Conservation (phyloP, 92 coral and sea anemone genomes). For the Phymanthus crucifer region DNA sequence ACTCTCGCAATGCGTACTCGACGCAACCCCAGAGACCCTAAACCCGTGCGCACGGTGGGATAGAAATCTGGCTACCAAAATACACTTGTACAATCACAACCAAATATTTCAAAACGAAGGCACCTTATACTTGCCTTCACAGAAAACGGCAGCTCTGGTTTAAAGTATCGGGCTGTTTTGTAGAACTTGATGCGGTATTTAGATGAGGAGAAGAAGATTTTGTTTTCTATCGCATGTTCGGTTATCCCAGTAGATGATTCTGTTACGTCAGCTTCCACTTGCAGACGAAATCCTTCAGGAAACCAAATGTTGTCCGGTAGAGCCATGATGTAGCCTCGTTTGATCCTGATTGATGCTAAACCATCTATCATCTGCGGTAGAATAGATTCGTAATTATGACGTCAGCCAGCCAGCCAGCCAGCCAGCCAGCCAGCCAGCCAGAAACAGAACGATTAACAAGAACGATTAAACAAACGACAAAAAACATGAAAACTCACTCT, state of each 20-base stretch:
- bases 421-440: too few species aligned
- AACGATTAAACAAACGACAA: background rate
- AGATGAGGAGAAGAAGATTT: slow-evolving; percentile 76
- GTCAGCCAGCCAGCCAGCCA: background rate
- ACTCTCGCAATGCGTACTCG: too few species aligned
- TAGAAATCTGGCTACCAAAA: too few species aligned
- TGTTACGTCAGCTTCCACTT: slow-evolving; percentile 69
- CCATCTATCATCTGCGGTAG: slow-evolving; percentile 36
- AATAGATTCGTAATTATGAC: background rate
- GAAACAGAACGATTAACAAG: background rate
- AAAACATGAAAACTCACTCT: slow-evolving; percentile 36
- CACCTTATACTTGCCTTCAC: slow-evolving; percentile 51
- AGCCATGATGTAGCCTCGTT: slow-evolving; percentile 27
- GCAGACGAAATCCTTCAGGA: slow-evolving; percentile 81
- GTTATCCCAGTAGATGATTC: slow-evolving; percentile 78
- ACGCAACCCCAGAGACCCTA: too few species aligned
- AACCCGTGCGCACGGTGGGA: too few species aligned
- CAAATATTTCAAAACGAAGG: too few species aligned
- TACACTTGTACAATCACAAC: too few species aligned
- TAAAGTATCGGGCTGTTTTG: slow-evolving; percentile 78
- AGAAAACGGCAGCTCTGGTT: slow-evolving; percentile 90
- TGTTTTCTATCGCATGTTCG: slow-evolving; percentile 65
- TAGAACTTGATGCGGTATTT: slow-evolving; percentile 72
- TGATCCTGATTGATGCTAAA: background rate
- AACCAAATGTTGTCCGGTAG: slow-evolving; percentile 70